Evolutionary conservation across 2,113 vertebrate species (phyloP).

Genomic region (Lepisosteus osseus): DNA sequence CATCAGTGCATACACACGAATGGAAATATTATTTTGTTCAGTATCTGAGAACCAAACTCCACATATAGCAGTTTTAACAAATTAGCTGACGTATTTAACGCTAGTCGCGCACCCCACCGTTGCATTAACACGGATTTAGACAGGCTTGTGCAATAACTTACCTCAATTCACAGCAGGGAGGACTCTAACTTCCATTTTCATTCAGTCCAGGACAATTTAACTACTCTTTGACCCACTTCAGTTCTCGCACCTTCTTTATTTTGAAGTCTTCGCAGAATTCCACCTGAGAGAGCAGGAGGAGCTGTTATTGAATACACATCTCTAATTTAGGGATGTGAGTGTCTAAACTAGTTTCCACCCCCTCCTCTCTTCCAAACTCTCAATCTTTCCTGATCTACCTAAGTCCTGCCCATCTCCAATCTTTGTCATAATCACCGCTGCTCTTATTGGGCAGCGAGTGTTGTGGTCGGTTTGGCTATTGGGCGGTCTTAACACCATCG

Average conservation of each 20-base stretch:
- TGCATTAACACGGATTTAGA: background rate
- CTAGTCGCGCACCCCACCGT: too few relatives aligned
- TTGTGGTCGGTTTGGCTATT: constrained; percentile 25
- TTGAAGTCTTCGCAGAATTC: constrained; percentile 7
- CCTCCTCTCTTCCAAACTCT: constrained; percentile 28
- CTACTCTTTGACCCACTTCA: constrained; percentile 3
- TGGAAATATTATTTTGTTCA: too few relatives aligned
- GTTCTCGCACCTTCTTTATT: constrained; percentile 8
- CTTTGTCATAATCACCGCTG: constrained; percentile 21
- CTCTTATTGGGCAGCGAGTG: constrained; percentile 47
- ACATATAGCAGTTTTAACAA: too few relatives aligned
- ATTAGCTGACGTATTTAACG: too few relatives aligned
- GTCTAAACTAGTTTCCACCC: constrained; percentile 26
- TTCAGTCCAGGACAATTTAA: constrained; percentile 17
- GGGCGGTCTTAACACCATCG: constrained; percentile 25
- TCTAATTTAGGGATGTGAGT: constrained; percentile 26
- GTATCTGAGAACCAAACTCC: too few relatives aligned
- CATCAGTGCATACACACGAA: too few relatives aligned
- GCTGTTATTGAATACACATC: constrained; percentile 20
- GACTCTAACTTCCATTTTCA: constrained; percentile 8
- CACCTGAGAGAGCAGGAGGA: constrained; percentile 8
- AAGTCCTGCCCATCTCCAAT: constrained; percentile 17
- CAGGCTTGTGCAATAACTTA: constrained; percentile 21
- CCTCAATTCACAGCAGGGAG: constrained; percentile 16
- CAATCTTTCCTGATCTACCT: constrained; percentile 19